Conservation (phyloP, 1,140 invertebrate genomes). For the Pseudomyrmex concolor region DNA sequence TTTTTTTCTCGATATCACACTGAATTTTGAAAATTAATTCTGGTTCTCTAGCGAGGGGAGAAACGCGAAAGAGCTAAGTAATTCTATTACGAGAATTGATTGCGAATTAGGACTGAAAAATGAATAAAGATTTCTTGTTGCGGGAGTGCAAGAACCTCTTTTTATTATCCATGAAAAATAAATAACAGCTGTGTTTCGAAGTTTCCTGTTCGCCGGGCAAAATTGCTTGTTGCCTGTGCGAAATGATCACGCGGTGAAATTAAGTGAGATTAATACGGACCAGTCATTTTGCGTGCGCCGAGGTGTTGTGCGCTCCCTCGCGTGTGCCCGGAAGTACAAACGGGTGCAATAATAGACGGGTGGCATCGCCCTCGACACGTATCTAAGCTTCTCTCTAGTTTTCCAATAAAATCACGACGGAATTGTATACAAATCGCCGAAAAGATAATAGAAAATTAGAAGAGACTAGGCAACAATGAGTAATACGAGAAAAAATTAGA, state of each 20-base stretch:
- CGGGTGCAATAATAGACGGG: constrained; percentile 31
- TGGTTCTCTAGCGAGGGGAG: no score
- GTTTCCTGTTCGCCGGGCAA: background rate
- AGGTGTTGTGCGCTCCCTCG: constrained; percentile 9
- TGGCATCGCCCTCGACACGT: constrained; percentile 28
- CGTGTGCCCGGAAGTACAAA: constrained; percentile 35
- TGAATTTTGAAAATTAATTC: no score
- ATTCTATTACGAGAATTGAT: no score
- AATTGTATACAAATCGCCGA: background rate
- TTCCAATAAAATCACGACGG: constrained; percentile 7
- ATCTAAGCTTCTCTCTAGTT: constrained; percentile 25
- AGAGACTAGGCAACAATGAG: background rate
- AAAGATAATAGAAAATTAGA: constrained; percentile 5
- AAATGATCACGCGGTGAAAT: constrained; percentile 77
- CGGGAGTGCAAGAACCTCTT: background rate
- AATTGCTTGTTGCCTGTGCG: background rate
- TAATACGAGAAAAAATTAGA: background rate
- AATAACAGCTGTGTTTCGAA: background rate
- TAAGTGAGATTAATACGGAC: constrained; percentile 79
- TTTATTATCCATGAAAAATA: background rate
- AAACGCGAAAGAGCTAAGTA: no score
- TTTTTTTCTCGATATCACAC: no score
- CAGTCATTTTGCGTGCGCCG: constrained; percentile 62
- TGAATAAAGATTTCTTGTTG: constrained; percentile 2
- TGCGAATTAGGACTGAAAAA: background rate